A percentile compares a stretch with the other conserved stretches of the same genome.
Conservation (phyloP, 1,140 invertebrate genomes). For the Drosophila nigromelanica region DNA sequence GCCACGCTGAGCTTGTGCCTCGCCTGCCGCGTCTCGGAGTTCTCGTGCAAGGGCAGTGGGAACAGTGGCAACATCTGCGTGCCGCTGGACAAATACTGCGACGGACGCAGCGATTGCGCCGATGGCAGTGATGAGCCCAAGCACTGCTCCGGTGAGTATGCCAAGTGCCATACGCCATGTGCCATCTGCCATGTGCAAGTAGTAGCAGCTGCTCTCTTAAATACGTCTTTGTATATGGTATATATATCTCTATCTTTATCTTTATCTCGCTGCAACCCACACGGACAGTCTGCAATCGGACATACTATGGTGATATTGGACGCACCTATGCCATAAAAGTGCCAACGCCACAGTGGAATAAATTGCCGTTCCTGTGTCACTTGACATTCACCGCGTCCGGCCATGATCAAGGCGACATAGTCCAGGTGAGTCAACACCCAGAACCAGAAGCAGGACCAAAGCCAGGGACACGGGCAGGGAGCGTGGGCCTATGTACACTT, state of each 20-base stretch:
- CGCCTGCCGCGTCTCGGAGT: conserved; percentile 91
- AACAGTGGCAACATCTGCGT: conserved; percentile 89
- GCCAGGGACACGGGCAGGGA: too few species aligned
- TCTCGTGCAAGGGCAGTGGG: conserved; percentile 89
- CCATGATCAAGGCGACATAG: conserved; percentile 92
- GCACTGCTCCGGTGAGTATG: conserved; percentile 89
- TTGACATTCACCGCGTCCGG: conserved; percentile 95
- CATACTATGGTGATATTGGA: conserved; percentile 93
- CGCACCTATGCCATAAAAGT: conserved; percentile 91
- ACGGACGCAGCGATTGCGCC: conserved; percentile 92
- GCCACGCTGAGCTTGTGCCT: conserved; percentile 60
- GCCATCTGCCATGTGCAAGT: too few species aligned
- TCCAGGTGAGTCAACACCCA: conserved; percentile 86
- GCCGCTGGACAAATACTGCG: conserved; percentile 93
- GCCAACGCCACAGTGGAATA: conserved; percentile 87
- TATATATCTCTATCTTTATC: conserved; percentile 12
- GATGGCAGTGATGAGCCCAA: conserved; percentile 93
- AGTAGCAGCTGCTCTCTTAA: neutral
- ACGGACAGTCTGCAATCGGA: conserved; percentile 90
- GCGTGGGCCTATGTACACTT: neutral
- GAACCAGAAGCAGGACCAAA: neutral
- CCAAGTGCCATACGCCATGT: conserved; percentile 15
- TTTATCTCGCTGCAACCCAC: conserved; percentile 2
- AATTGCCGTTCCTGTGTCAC: conserved; percentile 93
- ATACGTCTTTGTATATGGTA: neutral